These are phyloP conservation scores for Oreonectes daqikongensis DNA, from an alignment of 2,797 vertebrate species.

Conservation along the genomic window DNA sequence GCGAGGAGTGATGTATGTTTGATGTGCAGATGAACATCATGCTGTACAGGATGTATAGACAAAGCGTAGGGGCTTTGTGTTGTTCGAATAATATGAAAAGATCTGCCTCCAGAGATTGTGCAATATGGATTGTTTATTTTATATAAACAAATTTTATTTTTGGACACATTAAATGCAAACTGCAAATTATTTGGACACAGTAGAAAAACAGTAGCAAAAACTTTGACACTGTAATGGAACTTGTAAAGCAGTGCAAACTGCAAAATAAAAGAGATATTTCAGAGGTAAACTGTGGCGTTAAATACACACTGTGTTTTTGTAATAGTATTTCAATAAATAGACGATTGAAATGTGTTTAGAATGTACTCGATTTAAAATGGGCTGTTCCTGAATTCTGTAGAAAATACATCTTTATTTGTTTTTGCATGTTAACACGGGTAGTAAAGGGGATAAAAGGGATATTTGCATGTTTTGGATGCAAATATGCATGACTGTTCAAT, in stretches of 20 bases:
- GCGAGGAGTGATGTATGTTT: conserved; percentile 31
- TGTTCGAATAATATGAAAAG: too few species aligned
- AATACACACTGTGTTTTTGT: not conserved
- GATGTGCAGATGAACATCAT: conserved; percentile 42
- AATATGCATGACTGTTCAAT: conserved; percentile 15
- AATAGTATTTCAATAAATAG: not conserved
- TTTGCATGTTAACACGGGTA: not conserved
- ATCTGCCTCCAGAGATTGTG: too few species aligned
- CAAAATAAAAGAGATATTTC: too few species aligned
- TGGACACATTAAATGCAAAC: too few species aligned
- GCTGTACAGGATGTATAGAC: conserved; percentile 38
- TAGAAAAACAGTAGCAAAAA: too few species aligned
- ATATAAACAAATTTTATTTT: too few species aligned
- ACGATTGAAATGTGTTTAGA: not conserved
- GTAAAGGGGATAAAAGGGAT: not conserved
- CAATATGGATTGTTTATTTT: too few species aligned
- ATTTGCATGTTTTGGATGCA: not conserved
- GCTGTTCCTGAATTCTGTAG: not conserved
- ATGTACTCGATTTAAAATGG: not conserved
- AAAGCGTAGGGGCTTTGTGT: conserved; percentile 23
- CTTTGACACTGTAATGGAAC: too few species aligned
- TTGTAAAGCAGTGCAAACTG: too few species aligned
- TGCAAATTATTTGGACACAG: too few species aligned
- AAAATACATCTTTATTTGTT: not conserved
- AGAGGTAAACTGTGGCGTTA: too few species aligned